Conservation (phyloP, 2,797 vertebrate genomes). For the Premnoplex brunnescens region DNA sequence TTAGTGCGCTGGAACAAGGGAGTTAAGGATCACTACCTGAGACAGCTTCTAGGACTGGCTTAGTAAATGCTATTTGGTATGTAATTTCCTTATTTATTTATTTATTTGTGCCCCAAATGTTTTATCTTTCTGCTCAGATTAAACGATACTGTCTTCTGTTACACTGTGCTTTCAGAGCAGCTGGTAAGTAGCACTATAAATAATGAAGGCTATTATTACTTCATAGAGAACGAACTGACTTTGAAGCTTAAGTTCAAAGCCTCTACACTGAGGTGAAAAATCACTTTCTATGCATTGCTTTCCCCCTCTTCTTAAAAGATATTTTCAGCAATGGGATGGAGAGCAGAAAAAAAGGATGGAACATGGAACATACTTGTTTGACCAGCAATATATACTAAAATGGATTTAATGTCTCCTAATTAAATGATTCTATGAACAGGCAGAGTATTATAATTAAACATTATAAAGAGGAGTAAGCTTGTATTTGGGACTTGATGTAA, state of each 20-base stretch:
- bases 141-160: background rate
- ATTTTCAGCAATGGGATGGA: background rate
- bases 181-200: background rate
- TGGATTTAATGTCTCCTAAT: background rate
- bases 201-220: background rate
- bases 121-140: background rate
- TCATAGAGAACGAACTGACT: background rate
- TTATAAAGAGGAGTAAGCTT: background rate
- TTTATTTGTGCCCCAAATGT: background rate
- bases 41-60: background rate
- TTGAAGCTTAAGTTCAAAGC: slow-evolving; percentile 49
- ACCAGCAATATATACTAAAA: background rate
- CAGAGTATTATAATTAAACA: background rate
- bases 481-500: background rate
- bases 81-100: background rate
- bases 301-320: background rate
- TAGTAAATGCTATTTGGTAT: background rate
- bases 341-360: background rate
- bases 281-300: background rate
- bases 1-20: background rate
- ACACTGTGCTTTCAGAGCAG: background rate
- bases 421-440: background rate
- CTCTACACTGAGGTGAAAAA: background rate
- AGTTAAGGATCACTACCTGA: background rate
- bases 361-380: background rate